Evolutionary conservation across 2,888 invertebrate species (phyloP).

Genomic region (Laothoe populi): DNA sequence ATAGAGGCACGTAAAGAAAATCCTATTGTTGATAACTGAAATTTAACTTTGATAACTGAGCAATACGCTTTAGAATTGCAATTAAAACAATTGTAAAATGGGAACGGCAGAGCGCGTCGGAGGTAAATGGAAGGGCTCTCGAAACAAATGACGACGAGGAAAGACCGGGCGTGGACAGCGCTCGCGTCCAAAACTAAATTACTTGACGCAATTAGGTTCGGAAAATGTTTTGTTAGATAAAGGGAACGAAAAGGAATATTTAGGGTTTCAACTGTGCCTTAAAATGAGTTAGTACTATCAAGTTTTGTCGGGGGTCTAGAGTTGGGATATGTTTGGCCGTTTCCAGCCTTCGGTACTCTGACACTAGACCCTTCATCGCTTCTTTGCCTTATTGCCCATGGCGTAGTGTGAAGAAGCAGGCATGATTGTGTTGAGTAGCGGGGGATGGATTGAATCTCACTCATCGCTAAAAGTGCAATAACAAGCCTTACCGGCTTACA

Average conservation of each 20-base stretch:
- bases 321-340: too few species aligned
- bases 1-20: slow-evolving; percentile 35
- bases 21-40: slow-evolving; percentile 48
- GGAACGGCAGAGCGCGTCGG: slow-evolving; percentile 50
- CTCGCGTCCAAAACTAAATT: slow-evolving; percentile 60
- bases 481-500: too few species aligned
- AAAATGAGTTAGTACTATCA: neutral
- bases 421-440: too few species aligned
- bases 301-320: too few species aligned
- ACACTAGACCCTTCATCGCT: too few species aligned
- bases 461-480: too few species aligned
- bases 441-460: too few species aligned
- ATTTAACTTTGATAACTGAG: slow-evolving; percentile 61
- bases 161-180: slow-evolving; percentile 56
- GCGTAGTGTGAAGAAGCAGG: too few species aligned
- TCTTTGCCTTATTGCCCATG: too few species aligned
- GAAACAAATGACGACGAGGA: slow-evolving; percentile 60
- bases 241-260: slow-evolving; percentile 43
- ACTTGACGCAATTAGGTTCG: slow-evolving; percentile 68
- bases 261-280: slow-evolving; percentile 34
- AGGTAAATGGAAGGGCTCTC: slow-evolving; percentile 56
- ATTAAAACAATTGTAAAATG: slow-evolving; percentile 58
- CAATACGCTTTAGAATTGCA: slow-evolving; percentile 61
- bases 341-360: too few species aligned
- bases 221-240: slow-evolving; percentile 54